Evolutionary conservation across 2,797 vertebrate species (phyloP).

Genomic region (Spinus pinus): DNA sequence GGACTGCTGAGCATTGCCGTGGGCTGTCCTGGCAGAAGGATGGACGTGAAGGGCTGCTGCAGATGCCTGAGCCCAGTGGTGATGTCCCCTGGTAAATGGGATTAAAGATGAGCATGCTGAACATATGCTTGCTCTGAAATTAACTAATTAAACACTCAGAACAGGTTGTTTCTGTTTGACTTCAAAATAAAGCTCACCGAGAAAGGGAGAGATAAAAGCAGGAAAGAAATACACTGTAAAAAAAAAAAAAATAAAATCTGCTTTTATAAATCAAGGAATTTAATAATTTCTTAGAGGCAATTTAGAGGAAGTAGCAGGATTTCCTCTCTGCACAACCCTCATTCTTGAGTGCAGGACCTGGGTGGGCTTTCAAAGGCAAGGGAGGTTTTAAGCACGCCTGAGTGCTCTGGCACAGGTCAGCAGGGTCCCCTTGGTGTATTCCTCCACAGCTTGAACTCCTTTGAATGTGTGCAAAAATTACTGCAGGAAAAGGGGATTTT

Average conservation of each 20-base stretch:
- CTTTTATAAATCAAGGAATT: neutral
- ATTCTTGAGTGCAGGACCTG: neutral
- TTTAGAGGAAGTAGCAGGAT: neutral
- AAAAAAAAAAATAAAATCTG: neutral
- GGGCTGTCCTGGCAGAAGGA: neutral
- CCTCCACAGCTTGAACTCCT: neutral
- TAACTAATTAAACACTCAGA: neutral
- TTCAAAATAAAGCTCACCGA: neutral
- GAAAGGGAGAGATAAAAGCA: neutral
- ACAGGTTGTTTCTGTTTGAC: neutral
- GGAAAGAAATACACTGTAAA: neutral
- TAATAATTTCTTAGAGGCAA: neutral
- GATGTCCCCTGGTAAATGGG: neutral
- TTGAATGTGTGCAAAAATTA: neutral
- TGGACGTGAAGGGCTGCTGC: neutral
- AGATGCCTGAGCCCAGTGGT: neutral
- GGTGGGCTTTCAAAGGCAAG: neutral
- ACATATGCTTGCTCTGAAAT: neutral
- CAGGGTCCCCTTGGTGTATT: neutral
- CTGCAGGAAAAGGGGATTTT: neutral
- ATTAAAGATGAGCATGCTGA: neutral
- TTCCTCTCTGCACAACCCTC: neutral
- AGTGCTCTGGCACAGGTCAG: neutral
- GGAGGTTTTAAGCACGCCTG: neutral
- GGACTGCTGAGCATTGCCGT: neutral